Conservation (phyloP, 2,113 vertebrate species). For the Gambusia holbrooki region DNA sequence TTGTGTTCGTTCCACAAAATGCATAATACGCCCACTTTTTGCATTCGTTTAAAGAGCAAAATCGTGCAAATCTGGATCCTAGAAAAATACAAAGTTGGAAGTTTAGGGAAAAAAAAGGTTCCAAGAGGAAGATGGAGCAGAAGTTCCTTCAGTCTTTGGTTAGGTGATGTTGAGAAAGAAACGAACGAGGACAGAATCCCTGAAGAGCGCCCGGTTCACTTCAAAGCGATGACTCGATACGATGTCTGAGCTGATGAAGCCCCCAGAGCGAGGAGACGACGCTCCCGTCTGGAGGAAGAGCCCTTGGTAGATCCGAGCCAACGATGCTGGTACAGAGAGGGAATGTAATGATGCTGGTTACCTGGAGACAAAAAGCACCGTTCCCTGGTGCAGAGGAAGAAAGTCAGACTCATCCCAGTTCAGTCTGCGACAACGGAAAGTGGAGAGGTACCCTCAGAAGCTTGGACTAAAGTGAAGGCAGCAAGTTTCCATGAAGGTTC, state of each 20-base stretch:
- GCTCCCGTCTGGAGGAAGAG: constrained; percentile 23
- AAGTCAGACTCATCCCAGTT: constrained; percentile 14
- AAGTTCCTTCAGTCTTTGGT: constrained; percentile 67
- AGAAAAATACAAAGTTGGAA: constrained; percentile 35
- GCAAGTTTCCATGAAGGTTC: constrained; percentile 29
- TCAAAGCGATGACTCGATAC: constrained; percentile 30
- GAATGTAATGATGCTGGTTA: constrained; percentile 64
- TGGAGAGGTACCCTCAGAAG: constrained; percentile 44
- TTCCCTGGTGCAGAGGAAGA: constrained; percentile 18
- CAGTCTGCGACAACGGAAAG: constrained; percentile 23
- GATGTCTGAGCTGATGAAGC: constrained; percentile 5
- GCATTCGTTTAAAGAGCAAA: constrained; percentile 16
- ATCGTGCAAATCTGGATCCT: constrained; percentile 13
- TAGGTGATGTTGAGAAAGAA: constrained; percentile 13
- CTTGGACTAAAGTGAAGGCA: constrained; percentile 40
- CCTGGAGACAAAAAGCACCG: constrained; percentile 14
- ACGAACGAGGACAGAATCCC: constrained; percentile 55
- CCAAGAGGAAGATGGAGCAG: constrained; percentile 10
- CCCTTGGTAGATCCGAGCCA: constrained; percentile 40
- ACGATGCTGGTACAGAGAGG: constrained; percentile 42
- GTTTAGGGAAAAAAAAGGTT: constrained; percentile 19
- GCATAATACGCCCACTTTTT: constrained; percentile 28
- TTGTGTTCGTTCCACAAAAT: constrained; percentile 32
- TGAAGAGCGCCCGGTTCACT: constrained; percentile 55
- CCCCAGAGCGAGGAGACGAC: not conserved